Evolutionary conservation across 2,888 invertebrate species (phyloP).

Genomic region (Phytoseiulus persimilis): DNA sequence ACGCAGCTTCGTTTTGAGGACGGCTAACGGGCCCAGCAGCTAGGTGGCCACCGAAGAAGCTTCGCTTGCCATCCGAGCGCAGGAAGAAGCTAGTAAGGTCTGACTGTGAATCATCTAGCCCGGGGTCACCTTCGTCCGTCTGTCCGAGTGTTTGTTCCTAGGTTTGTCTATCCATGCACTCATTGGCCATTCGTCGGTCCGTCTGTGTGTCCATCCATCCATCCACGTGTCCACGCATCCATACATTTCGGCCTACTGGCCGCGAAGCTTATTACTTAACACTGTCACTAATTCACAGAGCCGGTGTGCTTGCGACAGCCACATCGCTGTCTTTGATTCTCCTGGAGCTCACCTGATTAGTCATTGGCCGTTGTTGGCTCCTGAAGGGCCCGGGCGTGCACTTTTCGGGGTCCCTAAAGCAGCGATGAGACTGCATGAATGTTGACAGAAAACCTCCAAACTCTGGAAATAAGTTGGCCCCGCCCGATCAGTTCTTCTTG

Average conservation of each 20-base stretch:
- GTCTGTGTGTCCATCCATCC: neutral
- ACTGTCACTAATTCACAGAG: slow-evolving; percentile 10
- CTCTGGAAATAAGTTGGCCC: no score
- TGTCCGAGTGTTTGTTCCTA: neutral
- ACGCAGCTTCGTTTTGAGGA: neutral
- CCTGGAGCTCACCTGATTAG: no score
- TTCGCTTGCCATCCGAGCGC: neutral
- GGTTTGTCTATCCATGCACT: neutral
- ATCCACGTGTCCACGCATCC: neutral
- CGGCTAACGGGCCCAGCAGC: neutral
- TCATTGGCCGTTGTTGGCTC: no score
- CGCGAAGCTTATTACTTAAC: slow-evolving; percentile 12
- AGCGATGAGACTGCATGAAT: no score
- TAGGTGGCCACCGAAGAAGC: neutral
- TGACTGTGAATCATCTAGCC: neutral
- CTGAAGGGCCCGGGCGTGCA: no score
- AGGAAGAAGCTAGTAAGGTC: neutral
- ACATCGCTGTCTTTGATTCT: neutral
- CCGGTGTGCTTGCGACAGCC: no score
- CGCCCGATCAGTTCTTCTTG: no score
- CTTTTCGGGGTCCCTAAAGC: no score
- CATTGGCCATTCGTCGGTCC: neutral
- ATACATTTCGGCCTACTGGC: neutral
- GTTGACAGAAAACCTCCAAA: no score
- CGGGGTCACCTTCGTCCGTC: neutral